Base-by-base conservation (phyloP, 2,113 vertebrate genomes). In the Alethe diademata region DNA sequence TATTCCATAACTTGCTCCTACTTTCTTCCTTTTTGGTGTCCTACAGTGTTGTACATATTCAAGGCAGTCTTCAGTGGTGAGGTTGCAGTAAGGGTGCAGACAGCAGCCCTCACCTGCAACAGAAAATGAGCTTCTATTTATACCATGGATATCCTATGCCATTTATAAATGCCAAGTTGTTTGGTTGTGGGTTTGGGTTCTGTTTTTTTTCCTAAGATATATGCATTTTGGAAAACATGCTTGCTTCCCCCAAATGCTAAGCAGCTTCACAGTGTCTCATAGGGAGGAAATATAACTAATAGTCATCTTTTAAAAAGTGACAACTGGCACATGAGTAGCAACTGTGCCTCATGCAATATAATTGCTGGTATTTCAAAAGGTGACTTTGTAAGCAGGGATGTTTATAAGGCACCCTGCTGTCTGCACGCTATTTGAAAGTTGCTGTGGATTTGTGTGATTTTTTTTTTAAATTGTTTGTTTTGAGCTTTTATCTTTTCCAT, bases 321-420 rank as follows among this genome's bases (percentile, higher is more conserved):
- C 43, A 88, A 45, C 47, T 58, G 61, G 47, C 89, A 62, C 9
- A 53, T 10, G 35, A 75, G 47, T 35, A 71, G 79, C 66, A 79
- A 25, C 25, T 56, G 53, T 38, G 67, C 62, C 58, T 86, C n/a
- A 14, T 43, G 48, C 67, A 79, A 58, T 31, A 23, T 42, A 86
- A 79, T 47, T 83, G 58, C 62, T 79, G 36, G 35, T 74, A 33
- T 79, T 82, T 88, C 71, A 75, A 64, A 70, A 92, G 66, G 18
- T 56, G 75, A 29, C 57, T 42, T 48, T 64, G 36, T 67, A 43
- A 84, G 64, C 60, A 56, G 10, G 20, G 67, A 48, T 88, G 45
- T 28, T 79, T 91, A 33, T 26, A 61, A 45, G 56, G 45, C 70
- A 73, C 17, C 38, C 78, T 53, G 72, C 84, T 89, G 69, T 6